Evolutionary conservation across 2,113 vertebrate genomes (phyloP).

Genomic region (Plectropomus leopardus): DNA sequence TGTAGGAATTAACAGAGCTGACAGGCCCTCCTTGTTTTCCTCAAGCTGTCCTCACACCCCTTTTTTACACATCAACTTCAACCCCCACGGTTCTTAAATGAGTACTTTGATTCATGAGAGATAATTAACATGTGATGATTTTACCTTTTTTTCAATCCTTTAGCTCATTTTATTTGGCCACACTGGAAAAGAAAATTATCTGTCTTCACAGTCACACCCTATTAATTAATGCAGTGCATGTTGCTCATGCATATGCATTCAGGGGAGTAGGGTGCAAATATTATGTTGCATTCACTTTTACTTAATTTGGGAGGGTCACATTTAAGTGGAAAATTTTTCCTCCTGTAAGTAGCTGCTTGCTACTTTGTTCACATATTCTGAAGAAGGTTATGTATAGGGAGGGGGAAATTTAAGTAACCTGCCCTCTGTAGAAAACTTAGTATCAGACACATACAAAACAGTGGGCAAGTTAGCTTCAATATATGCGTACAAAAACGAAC

Average conservation of each 20-base stretch:
- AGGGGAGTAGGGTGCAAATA: background rate
- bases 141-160: slow-evolving; percentile 5
- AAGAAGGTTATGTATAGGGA: background rate
- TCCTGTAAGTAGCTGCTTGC: background rate
- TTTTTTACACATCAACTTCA: background rate
- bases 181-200: background rate
- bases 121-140: slow-evolving; percentile 37
- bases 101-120: slow-evolving; percentile 14
- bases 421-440: background rate
- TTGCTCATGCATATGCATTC: background rate
- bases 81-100: background rate
- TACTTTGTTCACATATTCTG: background rate
- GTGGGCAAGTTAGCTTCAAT: background rate
- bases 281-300: background rate
- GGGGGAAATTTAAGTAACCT: background rate
- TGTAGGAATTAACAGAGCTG: slow-evolving; percentile 39
- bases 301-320: background rate
- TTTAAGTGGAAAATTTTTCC: background rate
- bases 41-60: slow-evolving; percentile 14
- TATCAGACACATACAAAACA: background rate
- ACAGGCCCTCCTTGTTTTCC: slow-evolving; percentile 23
- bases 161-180: background rate
- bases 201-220: background rate
- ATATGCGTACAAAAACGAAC: background rate
- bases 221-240: slow-evolving; percentile 6